These are phyloP conservation scores for Hemichromis elongatus DNA, from an alignment of 2,113 vertebrate species.

Conservation along the genomic window DNA sequence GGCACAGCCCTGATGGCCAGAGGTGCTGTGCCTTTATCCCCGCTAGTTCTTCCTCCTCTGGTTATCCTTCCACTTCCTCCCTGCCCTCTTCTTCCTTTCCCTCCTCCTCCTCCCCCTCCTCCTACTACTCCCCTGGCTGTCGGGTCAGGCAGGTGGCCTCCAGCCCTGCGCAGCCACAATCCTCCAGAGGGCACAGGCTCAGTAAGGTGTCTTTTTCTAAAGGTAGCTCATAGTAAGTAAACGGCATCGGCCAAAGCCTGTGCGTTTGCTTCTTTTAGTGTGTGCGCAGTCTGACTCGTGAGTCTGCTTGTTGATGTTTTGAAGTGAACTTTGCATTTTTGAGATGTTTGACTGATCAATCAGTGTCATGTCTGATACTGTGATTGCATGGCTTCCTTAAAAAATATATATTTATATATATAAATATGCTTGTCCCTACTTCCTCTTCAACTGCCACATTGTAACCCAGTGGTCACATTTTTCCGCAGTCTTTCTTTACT, in stretches of 20 bases:
- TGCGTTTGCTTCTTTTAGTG: conserved; percentile 17
- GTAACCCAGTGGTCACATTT: conserved; percentile 55
- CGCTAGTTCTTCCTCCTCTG: conserved; percentile 62
- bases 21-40: conserved; percentile 58
- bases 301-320: conserved; percentile 47
- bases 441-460: conserved; percentile 15
- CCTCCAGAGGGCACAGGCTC: conserved; percentile 70
- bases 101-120: neutral
- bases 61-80: conserved; percentile 57
- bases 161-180: conserved; percentile 59
- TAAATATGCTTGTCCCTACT: conserved; percentile 16
- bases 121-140: conserved; percentile 45
- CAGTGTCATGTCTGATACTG: conserved; percentile 11
- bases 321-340: conserved; percentile 53
- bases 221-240: conserved; percentile 80
- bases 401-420: neutral
- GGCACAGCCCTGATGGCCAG: conserved; percentile 59
- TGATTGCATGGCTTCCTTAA: conserved; percentile 67
- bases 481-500: neutral
- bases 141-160: conserved; percentile 64
- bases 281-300: conserved; percentile 27
- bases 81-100: conserved; percentile 32
- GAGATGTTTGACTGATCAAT: conserved; percentile 23
- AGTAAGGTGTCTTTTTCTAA: conserved; percentile 71
- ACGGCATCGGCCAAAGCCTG: conserved; percentile 21